phyloP scores from a whole-genome alignment of 2,113 vertebrate species.

The Montifringilla adamsi region DNA sequence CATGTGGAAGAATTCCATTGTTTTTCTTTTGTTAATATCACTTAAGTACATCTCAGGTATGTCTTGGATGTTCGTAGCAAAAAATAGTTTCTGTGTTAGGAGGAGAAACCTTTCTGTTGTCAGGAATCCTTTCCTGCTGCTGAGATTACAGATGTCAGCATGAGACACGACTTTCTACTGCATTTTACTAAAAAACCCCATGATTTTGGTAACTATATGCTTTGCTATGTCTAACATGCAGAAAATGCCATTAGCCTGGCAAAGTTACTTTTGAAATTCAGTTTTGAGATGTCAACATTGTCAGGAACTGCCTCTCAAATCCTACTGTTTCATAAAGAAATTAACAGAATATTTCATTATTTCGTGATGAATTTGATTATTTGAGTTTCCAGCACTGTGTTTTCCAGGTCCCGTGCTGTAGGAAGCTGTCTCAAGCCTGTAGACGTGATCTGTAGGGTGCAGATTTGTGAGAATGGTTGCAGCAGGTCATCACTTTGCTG shows the following conservation, averaged over 20 bases:
- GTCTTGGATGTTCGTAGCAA: background rate
- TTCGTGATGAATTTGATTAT: background rate
- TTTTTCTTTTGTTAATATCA: background rate
- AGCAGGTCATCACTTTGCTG: background rate
- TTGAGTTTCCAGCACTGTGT: background rate
- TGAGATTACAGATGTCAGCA: background rate
- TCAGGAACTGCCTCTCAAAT: background rate
- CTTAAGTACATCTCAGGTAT: background rate
- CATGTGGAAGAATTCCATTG: background rate
- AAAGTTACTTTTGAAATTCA: background rate
- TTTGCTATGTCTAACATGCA: background rate
- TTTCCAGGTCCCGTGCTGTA: background rate
- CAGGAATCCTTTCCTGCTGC: background rate
- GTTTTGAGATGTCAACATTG: background rate
- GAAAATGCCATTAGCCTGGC: background rate
- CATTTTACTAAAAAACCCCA: background rate
- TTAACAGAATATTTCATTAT: background rate
- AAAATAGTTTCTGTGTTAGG: background rate
- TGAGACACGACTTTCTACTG: accelerated
- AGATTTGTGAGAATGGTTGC: background rate
- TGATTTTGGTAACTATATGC: background rate
- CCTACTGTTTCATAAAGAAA: background rate
- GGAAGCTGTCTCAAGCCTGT: background rate
- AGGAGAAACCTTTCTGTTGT: background rate
- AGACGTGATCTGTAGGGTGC: background rate